These are phyloP conservation scores for Pao palembangensis DNA, from an alignment of 2,113 vertebrate species.

Conservation along the genomic window DNA sequence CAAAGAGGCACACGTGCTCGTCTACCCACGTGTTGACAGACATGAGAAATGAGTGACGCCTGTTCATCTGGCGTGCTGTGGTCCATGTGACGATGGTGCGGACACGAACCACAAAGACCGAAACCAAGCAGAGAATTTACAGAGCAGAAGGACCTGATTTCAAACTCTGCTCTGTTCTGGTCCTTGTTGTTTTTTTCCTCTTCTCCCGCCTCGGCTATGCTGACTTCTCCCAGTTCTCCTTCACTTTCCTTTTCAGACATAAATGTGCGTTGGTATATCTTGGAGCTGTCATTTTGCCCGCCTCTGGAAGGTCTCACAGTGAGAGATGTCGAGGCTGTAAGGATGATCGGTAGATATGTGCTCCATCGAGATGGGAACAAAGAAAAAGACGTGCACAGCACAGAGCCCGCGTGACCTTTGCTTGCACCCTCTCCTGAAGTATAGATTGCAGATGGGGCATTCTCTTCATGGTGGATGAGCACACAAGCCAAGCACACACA, in stretches of 20 bases:
- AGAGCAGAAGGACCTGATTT: too few relatives aligned
- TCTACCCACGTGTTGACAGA: conserved; percentile 22
- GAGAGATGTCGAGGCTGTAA: conserved; percentile 13
- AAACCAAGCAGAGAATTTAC: neutral
- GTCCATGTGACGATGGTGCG: conserved; percentile 24
- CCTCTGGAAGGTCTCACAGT: conserved; percentile 25
- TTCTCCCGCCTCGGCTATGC: conserved; percentile 4
- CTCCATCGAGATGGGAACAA: conserved; percentile 18
- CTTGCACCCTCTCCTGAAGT: conserved; percentile 32
- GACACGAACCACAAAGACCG: conserved; percentile 2
- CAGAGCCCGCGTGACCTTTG: conserved; percentile 43
- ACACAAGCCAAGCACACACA: conserved; percentile 27
- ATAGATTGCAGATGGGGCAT: conserved; percentile 50
- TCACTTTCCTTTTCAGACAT: conserved; percentile 6
- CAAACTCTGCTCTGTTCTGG: neutral
- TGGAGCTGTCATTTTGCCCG: conserved; percentile 2
- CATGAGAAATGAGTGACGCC: conserved; percentile 25
- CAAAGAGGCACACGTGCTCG: conserved; percentile 20
- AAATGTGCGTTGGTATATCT: neutral
- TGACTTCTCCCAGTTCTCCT: conserved; percentile 6
- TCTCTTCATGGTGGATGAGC: conserved; percentile 41
- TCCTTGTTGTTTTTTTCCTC: conserved; percentile 19
- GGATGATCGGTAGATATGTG: conserved; percentile 24
- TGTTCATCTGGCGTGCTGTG: conserved; percentile 48
- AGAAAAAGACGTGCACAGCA: neutral